phyloP scores from a whole-genome alignment of 2,797 vertebrate genomes.

The Xerus rutilus region DNA sequence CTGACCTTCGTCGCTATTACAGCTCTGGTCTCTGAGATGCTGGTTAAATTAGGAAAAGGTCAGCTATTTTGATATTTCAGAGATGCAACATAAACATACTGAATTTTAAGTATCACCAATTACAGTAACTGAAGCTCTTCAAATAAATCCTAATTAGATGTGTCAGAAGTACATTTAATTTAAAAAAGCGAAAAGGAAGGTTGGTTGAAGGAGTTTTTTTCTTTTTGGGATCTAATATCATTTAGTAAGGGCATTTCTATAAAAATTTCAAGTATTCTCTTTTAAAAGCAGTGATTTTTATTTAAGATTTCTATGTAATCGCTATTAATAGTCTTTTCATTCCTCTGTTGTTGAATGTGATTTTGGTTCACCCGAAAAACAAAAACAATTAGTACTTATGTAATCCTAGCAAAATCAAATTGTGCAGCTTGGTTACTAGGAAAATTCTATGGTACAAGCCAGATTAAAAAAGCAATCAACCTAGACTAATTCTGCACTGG shows the following conservation, averaged over 20 bases:
- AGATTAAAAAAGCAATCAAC: conserved; percentile 15
- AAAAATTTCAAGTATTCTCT: neutral
- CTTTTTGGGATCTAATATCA: neutral
- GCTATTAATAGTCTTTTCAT: neutral
- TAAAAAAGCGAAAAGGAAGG: conserved; percentile 25
- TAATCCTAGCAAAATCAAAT: conserved; percentile 46
- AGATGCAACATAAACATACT: neutral
- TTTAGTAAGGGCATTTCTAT: conserved; percentile 3
- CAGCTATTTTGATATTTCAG: conserved; percentile 10
- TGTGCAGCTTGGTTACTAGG: conserved; percentile 21
- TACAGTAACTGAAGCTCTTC: conserved; percentile 15
- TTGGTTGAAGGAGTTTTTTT: conserved; percentile 6
- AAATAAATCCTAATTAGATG: conserved; percentile 52
- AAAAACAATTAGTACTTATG: conserved; percentile 10
- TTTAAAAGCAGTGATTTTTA: conserved; percentile 46
- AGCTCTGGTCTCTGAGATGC: neutral
- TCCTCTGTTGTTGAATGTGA: neutral
- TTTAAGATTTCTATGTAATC: conserved; percentile 36
- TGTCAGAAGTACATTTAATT: conserved; percentile 17
- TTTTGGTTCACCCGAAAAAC: conserved; percentile 1
- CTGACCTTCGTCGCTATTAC: neutral
- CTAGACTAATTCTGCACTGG: neutral
- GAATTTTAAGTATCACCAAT: conserved; percentile 50
- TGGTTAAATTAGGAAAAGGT: neutral
- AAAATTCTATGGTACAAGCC: neutral